Evolutionary conservation across 2,113 vertebrate species (phyloP), one percentile per base, ranked within the genome.

Genomic region (Oriolus oriolus): DNA sequence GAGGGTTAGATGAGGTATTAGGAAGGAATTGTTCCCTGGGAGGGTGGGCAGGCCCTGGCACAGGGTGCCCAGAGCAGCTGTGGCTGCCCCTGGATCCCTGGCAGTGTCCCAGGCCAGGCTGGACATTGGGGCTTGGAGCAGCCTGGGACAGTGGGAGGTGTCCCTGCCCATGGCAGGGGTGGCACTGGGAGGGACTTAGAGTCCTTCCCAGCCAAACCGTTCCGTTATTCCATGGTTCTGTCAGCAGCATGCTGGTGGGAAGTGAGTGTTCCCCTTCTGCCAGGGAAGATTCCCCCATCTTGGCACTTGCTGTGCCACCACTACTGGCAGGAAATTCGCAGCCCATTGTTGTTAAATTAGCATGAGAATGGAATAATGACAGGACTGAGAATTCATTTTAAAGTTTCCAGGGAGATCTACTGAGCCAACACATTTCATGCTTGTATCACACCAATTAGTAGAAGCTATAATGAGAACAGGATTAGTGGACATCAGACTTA

Each of bases 401-500:
- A 80, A 65, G 63, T 47, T 90, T 81, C 60, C 77, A 47, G 47
- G 64, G 81, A 89, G 54, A 63, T 33, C 33, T 33, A 70, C 2
- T 2, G 73, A 91, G 56, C 26, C 47, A 75, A 47, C 10, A 50
- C 13, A 56, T 44, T 87, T 94, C 35, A 42, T 57, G 37, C 45
- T 60, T 57, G 19, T 57, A 77, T 53, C 73, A 93, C 69, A 81
- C 16, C 81, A 75, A 84, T 47, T 64, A 87, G 59, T 27, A 66
- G 52, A 66, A 89, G 42, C 73, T 78, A 33, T 78, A 84, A 93
- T 47, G 56, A 94, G 80, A 81, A 81, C 42, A 92, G 26, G 16
- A 81, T 87, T 74, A 81, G 31, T 35, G 50, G 59, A 70, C 84
- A 89, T 45, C 30, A 81, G 50, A 91, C 81, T 78, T 81, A 89